Evolutionary conservation across 2,888 invertebrate genomes (phyloP), one percentile per base, ranked within the genome.

Genomic region (Leptothorax acervorum): DNA sequence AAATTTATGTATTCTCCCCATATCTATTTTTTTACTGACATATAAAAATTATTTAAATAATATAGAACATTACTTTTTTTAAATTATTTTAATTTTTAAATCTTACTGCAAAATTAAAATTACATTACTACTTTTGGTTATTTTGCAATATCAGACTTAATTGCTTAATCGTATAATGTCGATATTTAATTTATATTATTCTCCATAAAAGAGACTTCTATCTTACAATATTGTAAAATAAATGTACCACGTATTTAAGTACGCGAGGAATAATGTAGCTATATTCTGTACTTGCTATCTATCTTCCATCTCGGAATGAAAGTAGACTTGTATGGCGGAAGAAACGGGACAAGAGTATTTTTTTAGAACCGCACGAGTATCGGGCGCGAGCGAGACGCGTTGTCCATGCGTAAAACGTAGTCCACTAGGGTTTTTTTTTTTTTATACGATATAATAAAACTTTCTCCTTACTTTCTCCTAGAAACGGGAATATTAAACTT

Each of bases 401-500:
- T 71, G 73, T 83, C 68, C 39, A n/a, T 63, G 39, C 60, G 39
- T 60, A 68, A 75, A 75, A 71, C 53, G 65, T 63, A 66, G 66
- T 55, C 42, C 35, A 31, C 63, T 51, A 79, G 55, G 76, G 62
- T 35, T 68, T 75, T 62, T 53, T 53, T 23, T 53, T 53, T 62
- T 66, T 79, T 62, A 78, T 76, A 60, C 51, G 68, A 73, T 35
- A 45, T 63, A 60, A 70, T 66, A 60, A 75, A 57, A 62, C 65
- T 71, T 76, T 70, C 76, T 70, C 78, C 57, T 84, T 76, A 87
- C 86, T 85, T 71, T 82, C 55, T 28, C 48, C 57, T n/a, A 42
- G 82, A 62, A 74, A 68, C 71, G 82, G 68, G 78, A 70, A 85
- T 83, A 87, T 89, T 87, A 88, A 87, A 86, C 65, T 84, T 81